Conservation (phyloP, 2,888 invertebrate species). For the Agonopterix subpropinquella region DNA sequence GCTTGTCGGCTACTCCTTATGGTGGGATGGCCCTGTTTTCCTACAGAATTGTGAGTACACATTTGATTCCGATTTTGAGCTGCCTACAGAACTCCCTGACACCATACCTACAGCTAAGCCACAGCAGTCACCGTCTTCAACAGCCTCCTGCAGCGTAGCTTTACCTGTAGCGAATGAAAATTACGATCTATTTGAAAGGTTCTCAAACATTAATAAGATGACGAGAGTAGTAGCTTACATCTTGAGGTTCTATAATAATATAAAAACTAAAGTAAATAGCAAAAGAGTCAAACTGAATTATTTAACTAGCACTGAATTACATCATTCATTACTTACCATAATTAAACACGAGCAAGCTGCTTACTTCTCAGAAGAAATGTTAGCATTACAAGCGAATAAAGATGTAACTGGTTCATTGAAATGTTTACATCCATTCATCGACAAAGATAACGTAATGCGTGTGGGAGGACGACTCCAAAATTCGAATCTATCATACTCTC, state of each 20-base stretch:
- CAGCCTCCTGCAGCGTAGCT: background rate
- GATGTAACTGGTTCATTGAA: background rate
- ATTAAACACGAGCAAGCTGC: background rate
- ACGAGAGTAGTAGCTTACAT: slow-evolving; percentile 11
- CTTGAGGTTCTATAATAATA: slow-evolving; percentile 10
- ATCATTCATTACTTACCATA: slow-evolving; percentile 1
- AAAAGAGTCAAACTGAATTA: slow-evolving; percentile 1
- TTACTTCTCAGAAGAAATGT: background rate
- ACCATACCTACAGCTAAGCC: too few relatives aligned
- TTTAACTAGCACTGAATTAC: slow-evolving; percentile 1
- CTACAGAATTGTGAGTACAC: slow-evolving; percentile 2
- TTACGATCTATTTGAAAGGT: slow-evolving; percentile 2
- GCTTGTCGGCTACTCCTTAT: background rate
- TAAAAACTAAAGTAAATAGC: slow-evolving; percentile 3
- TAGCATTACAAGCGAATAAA: background rate
- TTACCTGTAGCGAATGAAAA: background rate
- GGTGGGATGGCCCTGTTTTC: slow-evolving; percentile 5
- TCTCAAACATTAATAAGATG: slow-evolving; percentile 14
- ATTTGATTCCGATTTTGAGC: background rate
- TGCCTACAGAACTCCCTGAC: too few relatives aligned
- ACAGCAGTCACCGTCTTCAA: too few relatives aligned
- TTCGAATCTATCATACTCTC: slow-evolving; percentile 7
- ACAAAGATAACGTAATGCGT: slow-evolving; percentile 6
- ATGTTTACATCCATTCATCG: slow-evolving; percentile 13
- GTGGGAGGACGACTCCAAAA: slow-evolving; percentile 14